Evolutionary conservation across 2,888 invertebrate genomes (phyloP), one percentile per base, ranked within the genome.

Genomic region (Tethea ocularis): DNA sequence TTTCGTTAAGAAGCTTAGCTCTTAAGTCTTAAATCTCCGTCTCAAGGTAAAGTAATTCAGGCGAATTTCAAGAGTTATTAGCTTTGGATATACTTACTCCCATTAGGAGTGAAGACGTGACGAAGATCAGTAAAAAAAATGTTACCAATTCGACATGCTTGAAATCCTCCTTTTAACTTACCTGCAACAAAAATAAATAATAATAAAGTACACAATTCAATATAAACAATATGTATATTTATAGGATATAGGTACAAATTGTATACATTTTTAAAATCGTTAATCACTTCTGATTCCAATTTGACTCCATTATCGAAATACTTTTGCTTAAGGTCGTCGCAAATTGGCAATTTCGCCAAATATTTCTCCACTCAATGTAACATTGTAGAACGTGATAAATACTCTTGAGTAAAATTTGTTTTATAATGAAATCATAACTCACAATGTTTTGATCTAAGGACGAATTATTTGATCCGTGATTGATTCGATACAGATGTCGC

Each of bases 321-420:
- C 51, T 51, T 53, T 56, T 23, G 23, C 60, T 23, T 61, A 54
- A 61, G 65, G 57, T 68, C 58, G 58, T 67, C 68, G 59, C 68
- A 71, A 75, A 74, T 73, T 74, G 74, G 57, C 71, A 71, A 71
- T 71, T 74, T 62, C 66, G 62, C 69, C 61, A 66, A 68, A 63
- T 67, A 75, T 77, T 74, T 75, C 71, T 63, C 55, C 46, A 54
- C 60, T 17, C 62, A 72, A 69, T 73, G 72, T 74, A 72, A 68
- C 68, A 71, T 67, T 63, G 63, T 61, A 63, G 66, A 71, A 74
- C 76, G 76, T 75, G 78, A 78, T 74, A 73, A 78, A 78, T 75
- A 20, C 61, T 69, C 72, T 58, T 62, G 67, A 72, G 77, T 72
- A 77, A 75, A 79, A 77, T 74, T 68, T 72, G 67, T 74, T 70